phyloP scores from a whole-genome alignment of 2,113 vertebrate species.

The Microcebus tavaratra region DNA sequence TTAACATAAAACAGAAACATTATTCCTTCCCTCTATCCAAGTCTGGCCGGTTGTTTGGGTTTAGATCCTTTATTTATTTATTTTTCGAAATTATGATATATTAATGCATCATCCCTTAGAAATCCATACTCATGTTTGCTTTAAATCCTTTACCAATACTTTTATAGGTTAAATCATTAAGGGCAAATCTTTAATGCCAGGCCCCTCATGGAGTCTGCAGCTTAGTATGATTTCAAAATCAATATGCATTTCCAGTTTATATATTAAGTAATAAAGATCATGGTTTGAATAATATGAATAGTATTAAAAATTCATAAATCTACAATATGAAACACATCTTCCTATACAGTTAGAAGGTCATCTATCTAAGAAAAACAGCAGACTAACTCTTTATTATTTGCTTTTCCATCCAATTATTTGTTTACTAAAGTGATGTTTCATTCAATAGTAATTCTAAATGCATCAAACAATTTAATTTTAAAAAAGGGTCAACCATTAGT shows the following conservation, averaged over 20 bases:
- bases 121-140: conserved; percentile 20
- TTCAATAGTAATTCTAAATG: conserved; percentile 4
- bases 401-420: not conserved
- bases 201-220: not conserved
- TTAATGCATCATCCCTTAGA: conserved; percentile 47
- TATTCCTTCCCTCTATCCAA: not conserved
- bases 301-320: conserved; percentile 48
- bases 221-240: conserved; percentile 59
- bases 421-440: conserved; percentile 1
- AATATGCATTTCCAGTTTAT: conserved; percentile 20
- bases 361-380: not conserved
- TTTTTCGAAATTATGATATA: conserved; percentile 20
- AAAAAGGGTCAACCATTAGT: not conserved
- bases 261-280: conserved; percentile 37
- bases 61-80: not conserved
- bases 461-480: not conserved
- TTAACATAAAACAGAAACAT: not conserved
- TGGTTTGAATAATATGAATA: conserved; percentile 21
- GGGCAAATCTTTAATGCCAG: conserved; percentile 41
- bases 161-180: conserved; percentile 33
- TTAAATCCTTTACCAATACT: conserved; percentile 39
- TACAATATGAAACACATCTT: not conserved
- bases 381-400: not conserved
- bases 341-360: not conserved
- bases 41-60: not conserved